A percentile compares a stretch with the other conserved stretches of the same genome.
phyloP scores from a whole-genome alignment of 2,888 invertebrate genomes.

The Tolmerus cingulatus region DNA sequence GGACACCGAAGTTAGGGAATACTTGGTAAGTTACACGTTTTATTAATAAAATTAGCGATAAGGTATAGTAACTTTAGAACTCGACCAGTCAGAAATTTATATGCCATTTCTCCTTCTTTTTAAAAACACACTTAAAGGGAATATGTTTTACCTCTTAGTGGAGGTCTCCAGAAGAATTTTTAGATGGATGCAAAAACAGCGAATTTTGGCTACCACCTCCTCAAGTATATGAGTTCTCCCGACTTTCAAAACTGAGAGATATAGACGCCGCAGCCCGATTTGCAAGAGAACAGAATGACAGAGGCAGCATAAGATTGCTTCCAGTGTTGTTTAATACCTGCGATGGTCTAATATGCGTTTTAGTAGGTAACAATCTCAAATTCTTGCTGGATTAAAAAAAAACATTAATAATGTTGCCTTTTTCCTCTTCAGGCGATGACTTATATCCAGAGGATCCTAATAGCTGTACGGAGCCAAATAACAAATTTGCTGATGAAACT shows the following conservation, averaged over 20 bases:
- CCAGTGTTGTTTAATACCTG: conserved; percentile 67
- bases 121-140: too few species aligned
- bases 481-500: conserved; percentile 52
- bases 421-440: conserved; percentile 65
- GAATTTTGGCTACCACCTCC: conserved; percentile 71
- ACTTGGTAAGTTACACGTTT: conserved; percentile 48
- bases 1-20: conserved; percentile 65
- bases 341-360: conserved; percentile 68
- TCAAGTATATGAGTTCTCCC: conserved; percentile 78
- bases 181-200: conserved; percentile 52
- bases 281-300: conserved; percentile 66
- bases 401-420: background rate
- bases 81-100: too few species aligned
- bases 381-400: background rate
- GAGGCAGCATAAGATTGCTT: conserved; percentile 66
- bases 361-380: conserved; percentile 67
- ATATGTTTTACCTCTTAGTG: conserved; percentile 66
- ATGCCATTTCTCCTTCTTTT: too few species aligned
- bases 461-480: conserved; percentile 51
- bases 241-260: conserved; percentile 68
- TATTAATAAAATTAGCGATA: background rate
- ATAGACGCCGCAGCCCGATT: conserved; percentile 69
- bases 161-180: conserved; percentile 67
- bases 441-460: conserved; percentile 63
- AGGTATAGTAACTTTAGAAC: background rate